A percentile compares a stretch with the other conserved stretches of the same genome.
phyloP scores from a whole-genome alignment of 2,113 vertebrate genomes.

The Agelaius tricolor region DNA sequence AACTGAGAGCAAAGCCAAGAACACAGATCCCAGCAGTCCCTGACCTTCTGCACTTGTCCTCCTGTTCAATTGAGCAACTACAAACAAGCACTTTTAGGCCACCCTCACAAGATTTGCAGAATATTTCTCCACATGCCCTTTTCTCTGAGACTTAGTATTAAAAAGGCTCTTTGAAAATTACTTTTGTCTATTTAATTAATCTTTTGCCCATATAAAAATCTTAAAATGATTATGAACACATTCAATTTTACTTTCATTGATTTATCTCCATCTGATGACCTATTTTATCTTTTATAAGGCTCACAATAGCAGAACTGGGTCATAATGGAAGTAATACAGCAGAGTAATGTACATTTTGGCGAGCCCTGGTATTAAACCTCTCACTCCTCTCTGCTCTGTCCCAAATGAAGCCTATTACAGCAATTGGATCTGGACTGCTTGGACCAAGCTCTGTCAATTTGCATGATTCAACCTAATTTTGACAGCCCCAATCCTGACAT shows the following conservation, averaged over 20 bases:
- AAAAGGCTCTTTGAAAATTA: neutral
- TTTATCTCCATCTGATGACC: constrained; percentile 59
- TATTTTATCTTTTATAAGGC: constrained; percentile 61
- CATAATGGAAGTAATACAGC: neutral
- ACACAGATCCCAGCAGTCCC: neutral
- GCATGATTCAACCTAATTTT: neutral
- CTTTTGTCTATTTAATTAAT: constrained; percentile 29
- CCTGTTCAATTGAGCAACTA: neutral
- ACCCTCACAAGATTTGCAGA: neutral
- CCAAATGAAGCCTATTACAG: neutral
- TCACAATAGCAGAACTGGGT: constrained; percentile 66
- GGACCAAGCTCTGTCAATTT: neutral
- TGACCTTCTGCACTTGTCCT: neutral
- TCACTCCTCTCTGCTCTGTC: neutral
- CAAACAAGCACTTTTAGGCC: neutral
- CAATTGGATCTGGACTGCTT: neutral
- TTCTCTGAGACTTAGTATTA: neutral
- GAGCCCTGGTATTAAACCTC: constrained; percentile 36
- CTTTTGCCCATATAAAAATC: neutral
- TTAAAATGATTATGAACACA: constrained; percentile 35
- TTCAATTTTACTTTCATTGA: constrained; percentile 37
- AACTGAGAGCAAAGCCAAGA: neutral
- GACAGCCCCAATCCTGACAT: neutral
- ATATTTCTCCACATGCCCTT: neutral
- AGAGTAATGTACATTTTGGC: neutral